phyloP scores from a whole-genome alignment of 2,888 invertebrate species.

The Leptogaster cylindrica region DNA sequence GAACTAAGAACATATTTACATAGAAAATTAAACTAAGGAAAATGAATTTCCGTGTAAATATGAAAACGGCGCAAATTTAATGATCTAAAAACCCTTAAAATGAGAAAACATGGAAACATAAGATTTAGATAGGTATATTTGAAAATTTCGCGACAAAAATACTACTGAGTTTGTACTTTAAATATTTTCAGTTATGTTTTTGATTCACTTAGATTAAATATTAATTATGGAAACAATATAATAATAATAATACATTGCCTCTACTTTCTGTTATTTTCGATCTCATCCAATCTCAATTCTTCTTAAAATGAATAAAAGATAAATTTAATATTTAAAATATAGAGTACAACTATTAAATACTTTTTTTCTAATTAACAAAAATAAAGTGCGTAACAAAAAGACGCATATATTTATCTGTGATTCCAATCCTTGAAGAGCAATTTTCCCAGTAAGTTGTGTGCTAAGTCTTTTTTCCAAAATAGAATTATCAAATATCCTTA shows the following conservation, averaged over 20 bases:
- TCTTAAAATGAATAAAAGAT: background rate
- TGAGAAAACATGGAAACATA: background rate
- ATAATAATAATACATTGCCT: background rate
- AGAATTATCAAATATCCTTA: too few species aligned
- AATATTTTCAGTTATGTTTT: too few species aligned
- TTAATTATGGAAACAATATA: too few species aligned
- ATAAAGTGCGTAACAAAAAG: background rate
- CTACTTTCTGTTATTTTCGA: slow-evolving; percentile 27
- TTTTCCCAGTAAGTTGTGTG: too few species aligned
- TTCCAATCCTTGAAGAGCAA: background rate
- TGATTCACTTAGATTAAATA: too few species aligned
- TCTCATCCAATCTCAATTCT: slow-evolving; percentile 37
- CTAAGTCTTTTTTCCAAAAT: background rate
- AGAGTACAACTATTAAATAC: background rate
- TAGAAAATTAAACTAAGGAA: background rate
- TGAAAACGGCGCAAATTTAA: background rate
- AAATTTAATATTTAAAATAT: background rate
- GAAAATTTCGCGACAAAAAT: too few species aligned
- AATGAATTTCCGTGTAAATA: background rate
- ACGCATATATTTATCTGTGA: background rate
- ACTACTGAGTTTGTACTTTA: too few species aligned
- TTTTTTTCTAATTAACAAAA: background rate
- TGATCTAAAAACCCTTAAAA: background rate
- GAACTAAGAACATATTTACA: background rate
- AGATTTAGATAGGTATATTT: background rate